Evolutionary conservation across 2,113 vertebrate genomes (phyloP).

Genomic region (Amazona vittata): DNA sequence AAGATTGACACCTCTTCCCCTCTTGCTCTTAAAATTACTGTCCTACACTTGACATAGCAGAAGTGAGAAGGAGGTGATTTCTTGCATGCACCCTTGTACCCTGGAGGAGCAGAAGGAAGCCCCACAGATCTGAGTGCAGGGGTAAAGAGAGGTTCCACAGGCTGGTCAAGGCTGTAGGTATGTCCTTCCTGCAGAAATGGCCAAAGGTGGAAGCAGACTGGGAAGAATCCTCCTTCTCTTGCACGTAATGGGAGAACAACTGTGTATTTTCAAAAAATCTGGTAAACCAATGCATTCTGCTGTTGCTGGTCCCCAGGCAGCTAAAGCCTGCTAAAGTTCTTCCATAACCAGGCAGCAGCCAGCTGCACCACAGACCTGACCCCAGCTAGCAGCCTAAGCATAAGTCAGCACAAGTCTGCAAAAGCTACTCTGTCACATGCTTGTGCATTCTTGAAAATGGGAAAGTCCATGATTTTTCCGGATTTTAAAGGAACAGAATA

Average conservation of each 20-base stretch:
- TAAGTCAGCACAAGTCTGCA: not conserved
- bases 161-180: not conserved
- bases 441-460: not conserved
- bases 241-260: not conserved
- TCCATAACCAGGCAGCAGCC: not conserved
- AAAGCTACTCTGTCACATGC: accelerated
- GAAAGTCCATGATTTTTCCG: not conserved
- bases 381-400: not conserved
- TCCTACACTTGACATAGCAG: not conserved
- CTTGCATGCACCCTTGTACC: not conserved
- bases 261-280: not conserved
- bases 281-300: not conserved
- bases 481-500: not conserved
- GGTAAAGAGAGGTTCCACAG: not conserved
- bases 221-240: not conserved
- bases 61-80: not conserved
- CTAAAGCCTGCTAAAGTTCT: not conserved
- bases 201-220: not conserved
- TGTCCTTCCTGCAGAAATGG: not conserved
- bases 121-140: not conserved
- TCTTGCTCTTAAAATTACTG: not conserved
- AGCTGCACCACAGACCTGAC: not conserved
- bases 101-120: not conserved
- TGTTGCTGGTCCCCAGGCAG: not conserved
- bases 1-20: not conserved